phyloP scores from a whole-genome alignment of 2,888 invertebrate species.

The Mythimna lalbum region DNA sequence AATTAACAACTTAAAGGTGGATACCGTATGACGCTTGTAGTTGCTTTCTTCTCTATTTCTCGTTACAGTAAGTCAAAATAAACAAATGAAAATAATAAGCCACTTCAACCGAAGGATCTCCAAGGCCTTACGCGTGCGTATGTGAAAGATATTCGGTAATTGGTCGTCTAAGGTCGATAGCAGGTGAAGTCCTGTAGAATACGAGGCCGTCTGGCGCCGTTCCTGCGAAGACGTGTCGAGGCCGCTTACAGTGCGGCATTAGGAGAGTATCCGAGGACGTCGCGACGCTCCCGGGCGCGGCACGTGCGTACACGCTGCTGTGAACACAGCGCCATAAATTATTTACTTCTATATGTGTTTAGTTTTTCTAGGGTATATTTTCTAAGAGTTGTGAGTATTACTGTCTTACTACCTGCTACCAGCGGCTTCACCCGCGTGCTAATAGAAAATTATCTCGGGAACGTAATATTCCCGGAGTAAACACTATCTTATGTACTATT shows the following conservation, averaged over 20 bases:
- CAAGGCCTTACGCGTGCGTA: background rate
- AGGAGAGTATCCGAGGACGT: background rate
- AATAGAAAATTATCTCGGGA: too few relatives aligned
- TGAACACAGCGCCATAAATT: constrained; percentile 1
- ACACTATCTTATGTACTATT: too few relatives aligned
- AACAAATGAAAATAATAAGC: background rate
- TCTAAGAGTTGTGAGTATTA: background rate
- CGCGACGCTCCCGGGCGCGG: background rate
- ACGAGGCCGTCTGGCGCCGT: constrained; percentile 2
- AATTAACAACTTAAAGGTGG: too few relatives aligned
- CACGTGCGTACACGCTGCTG: constrained; percentile 5
- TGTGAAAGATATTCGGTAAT: constrained; percentile 20
- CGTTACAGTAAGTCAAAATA: background rate
- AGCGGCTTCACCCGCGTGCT: too few relatives aligned
- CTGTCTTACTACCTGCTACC: background rate
- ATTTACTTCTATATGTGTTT: background rate
- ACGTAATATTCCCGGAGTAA: too few relatives aligned
- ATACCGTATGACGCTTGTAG: background rate
- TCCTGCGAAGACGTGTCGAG: constrained; percentile 7
- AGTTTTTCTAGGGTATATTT: background rate
- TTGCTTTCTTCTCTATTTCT: background rate
- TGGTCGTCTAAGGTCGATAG: background rate
- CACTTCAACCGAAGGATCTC: background rate
- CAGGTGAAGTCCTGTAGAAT: constrained; percentile 10
- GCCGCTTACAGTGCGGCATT: background rate